phyloP scores from a whole-genome alignment of 37 sponge, comb jelly and placozoan genomes.

The Geodia barretti region DNA sequence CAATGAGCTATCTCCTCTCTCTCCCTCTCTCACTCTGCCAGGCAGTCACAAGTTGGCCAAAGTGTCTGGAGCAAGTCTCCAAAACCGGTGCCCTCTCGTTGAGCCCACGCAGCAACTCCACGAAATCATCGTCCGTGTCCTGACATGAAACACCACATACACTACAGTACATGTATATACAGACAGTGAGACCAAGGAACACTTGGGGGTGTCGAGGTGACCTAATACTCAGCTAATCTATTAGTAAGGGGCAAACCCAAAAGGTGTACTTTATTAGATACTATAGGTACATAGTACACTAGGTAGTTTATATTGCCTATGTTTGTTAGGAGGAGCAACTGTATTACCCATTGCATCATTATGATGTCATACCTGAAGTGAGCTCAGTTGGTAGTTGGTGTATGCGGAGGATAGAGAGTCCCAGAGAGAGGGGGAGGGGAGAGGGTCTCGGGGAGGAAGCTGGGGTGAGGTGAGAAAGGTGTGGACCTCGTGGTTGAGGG shows the following conservation, averaged over 20 bases:
- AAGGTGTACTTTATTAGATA: too few species aligned
- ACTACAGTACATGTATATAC: too few species aligned
- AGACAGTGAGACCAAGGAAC: too few species aligned
- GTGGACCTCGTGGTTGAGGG: constrained; percentile 46
- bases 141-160: too few species aligned
- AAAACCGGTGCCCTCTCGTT: constrained; percentile 13
- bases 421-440: constrained; percentile 30
- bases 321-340: too few species aligned
- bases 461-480: constrained; percentile 18
- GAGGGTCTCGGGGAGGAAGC: constrained; percentile 10
- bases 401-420: constrained; percentile 14
- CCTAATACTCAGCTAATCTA: too few species aligned
- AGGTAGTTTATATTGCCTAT: too few species aligned
- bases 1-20: background rate
- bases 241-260: too few species aligned
- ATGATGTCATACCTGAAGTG: constrained; percentile 14
- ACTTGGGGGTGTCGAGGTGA: too few species aligned
- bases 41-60: constrained; percentile 13
- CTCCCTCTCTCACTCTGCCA: constrained; percentile 39
- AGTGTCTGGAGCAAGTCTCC: constrained; percentile 12
- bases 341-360: too few species aligned
- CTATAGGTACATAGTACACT: too few species aligned
- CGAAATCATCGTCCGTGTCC: constrained; percentile 58
- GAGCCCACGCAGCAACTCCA: constrained; percentile 12
- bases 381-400: constrained; percentile 17